These are phyloP conservation scores for Trichogramma pretiosum DNA, from an alignment of 1,140 invertebrate species.

Conservation along the genomic window DNA sequence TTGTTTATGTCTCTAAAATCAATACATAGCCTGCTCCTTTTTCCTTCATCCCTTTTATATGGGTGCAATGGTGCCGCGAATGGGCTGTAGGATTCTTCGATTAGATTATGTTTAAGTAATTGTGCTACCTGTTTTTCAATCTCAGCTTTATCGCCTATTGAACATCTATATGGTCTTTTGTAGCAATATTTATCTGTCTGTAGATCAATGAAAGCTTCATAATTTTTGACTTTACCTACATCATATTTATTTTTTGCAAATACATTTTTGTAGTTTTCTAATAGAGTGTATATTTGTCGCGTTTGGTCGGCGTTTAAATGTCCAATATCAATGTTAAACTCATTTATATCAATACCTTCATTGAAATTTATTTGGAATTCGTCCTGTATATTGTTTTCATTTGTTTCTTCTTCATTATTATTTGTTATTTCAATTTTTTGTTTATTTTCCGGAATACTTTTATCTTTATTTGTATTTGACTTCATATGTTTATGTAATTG, in stretches of 20 bases:
- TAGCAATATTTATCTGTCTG: conserved; percentile 5
- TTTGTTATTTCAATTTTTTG: neutral
- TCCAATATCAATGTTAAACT: neutral
- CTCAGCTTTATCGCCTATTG: conserved; percentile 5
- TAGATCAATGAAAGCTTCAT: conserved; percentile 7
- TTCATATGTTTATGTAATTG: neutral
- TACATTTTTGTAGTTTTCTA: neutral
- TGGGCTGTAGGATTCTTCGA: conserved; percentile 21
- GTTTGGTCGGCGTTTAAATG: neutral
- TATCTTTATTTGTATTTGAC: neutral
- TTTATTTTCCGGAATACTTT: neutral
- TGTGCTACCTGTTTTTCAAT: conserved; percentile 10
- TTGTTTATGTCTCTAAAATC: conserved; percentile 18
- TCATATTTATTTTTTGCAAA: conserved; percentile 10
- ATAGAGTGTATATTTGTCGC: neutral
- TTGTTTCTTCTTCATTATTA: too few relatives aligned
- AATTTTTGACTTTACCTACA: conserved; percentile 5
- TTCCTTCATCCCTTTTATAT: conserved; percentile 30
- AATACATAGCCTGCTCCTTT: conserved; percentile 21
- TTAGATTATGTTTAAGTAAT: conserved; percentile 11
- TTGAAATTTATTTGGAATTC: neutral
- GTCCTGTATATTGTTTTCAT: neutral
- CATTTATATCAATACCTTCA: neutral
- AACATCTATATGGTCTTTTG: conserved; percentile 2
- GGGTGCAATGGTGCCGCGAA: conserved; percentile 34